Base-by-base conservation (phyloP, 2,797 vertebrate genomes). In the Dromococcyx pavoninus region DNA sequence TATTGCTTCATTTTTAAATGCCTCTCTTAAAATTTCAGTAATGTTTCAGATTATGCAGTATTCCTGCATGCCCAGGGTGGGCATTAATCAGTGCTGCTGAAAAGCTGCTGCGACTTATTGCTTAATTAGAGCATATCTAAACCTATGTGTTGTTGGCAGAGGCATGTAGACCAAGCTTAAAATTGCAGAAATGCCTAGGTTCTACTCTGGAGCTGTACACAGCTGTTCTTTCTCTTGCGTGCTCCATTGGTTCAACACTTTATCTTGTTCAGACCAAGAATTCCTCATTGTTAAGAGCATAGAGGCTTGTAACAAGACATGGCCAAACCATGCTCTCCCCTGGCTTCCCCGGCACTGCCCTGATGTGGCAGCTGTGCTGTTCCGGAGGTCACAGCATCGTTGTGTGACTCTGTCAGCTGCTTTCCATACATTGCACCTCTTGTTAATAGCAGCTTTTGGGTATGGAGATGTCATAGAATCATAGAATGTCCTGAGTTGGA, bases 1-100 rank as follows among this genome's bases (percentile, higher is more conserved):
- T 79, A 93, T 4, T 62, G 88, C 81, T 77, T 28, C 66, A 16
- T 35, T 93, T 96, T 91, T 90, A 86, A 95, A 92, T 91, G 84
- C 65, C 73, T 91, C 58, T 83, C 77, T 86, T 89, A 86, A 91
- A 73, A 67, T 43, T 35, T 86, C 67, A 22, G 41, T 80, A 53
- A 62, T 37, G 69, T 82, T 94, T 88, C 41, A 10, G 74, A 7
- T 44, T 46, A 17, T 51, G 84, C 78, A 24, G 66, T 37, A 37
- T 91, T 90, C 53, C 41, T 60, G 60, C 25, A 69, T 44, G 32
- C 67, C 66, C 73, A 43, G 28, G 72, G 57, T 82, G 58, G 83
- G 39, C 39, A 24, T 90, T 76, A 76, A 76, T 93, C 87, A 91
- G 53, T 60, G 46, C 65, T 86, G 4, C 91, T 61, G 91, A 75